Base-by-base conservation (phyloP, 2,797 vertebrate genomes). In the Octomys mimax region DNA sequence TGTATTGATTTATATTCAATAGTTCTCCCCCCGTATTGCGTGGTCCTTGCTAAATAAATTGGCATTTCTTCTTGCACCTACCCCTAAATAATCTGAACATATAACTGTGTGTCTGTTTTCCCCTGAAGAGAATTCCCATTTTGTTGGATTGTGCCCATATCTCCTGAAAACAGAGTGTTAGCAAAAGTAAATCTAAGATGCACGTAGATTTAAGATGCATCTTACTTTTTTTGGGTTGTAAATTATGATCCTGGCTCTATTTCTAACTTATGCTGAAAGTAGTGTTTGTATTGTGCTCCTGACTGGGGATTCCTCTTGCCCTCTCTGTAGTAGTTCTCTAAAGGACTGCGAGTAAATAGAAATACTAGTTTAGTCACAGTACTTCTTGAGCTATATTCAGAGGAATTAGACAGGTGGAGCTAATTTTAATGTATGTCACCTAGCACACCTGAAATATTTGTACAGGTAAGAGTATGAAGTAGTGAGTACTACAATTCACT, bases 381-480 rank as follows among this genome's bases (percentile, higher is more conserved):
- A 71, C 59, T 46, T 89, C 91, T 91, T 75, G 59, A 87, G 16
- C 21, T 71, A 39, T 31, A 21, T 49, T 93, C 62, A 84, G 59
- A 83, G 62, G 83, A 75, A 70, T 3, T 81, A 16, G 61, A 5
- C 36, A 49, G 31, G 24, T 84, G 49, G 87, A 70, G 57, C 88
- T 61, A 73, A 79, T 89, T 92, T 86, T 77, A 78, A n/a, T 62
- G 14, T 49, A 59, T 68, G 84, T 42, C 24, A 68, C 16, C 7
- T 33, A 78, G 49, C 78, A 28, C 19, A 66, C 49, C 31, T 62
- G 89, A 71, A 81, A 90, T 93, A 84, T 42, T 87, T 92, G 1
- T 33, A 87, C 16, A 96, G 33, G 87, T 88, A 81, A 88, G 10
- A 91, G 11, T 42, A 39, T 26, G 8, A 85, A 84, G 75, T 77